These are phyloP conservation scores for Pangasius macronema DNA, from an alignment of 2,797 vertebrate genomes.

Conservation along the genomic window DNA sequence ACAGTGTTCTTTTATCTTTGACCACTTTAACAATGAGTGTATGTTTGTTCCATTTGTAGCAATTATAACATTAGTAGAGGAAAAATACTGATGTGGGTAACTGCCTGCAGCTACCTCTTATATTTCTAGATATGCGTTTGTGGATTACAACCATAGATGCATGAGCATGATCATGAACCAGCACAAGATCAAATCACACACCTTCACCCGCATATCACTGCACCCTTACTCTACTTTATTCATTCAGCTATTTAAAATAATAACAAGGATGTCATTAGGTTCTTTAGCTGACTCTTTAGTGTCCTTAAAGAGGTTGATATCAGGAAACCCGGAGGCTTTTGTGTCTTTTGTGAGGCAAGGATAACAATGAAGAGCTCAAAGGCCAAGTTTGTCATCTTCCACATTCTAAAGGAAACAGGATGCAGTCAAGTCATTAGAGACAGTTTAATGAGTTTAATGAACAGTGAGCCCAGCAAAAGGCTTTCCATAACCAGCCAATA, in stretches of 20 bases:
- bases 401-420: slow-evolving; percentile 28
- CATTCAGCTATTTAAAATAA: neutral
- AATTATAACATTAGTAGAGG: neutral
- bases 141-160: neutral
- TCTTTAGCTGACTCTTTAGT: slow-evolving; percentile 16
- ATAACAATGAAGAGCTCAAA: slow-evolving; percentile 17
- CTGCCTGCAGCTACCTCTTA: neutral
- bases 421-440: neutral
- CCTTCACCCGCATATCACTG: neutral
- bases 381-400: neutral
- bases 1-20: neutral
- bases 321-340: neutral
- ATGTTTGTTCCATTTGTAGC: neutral
- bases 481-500: neutral
- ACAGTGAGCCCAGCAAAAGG: neutral
- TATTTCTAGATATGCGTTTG: neutral
- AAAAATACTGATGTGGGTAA: neutral
- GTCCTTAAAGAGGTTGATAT: neutral
- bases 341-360: neutral
- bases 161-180: neutral
- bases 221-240: neutral
- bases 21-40: neutral
- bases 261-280: neutral
- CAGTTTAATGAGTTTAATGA: neutral
- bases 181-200: neutral